phyloP scores from a whole-genome alignment of 2,113 vertebrate genomes.

The Lucifuga dentata region DNA sequence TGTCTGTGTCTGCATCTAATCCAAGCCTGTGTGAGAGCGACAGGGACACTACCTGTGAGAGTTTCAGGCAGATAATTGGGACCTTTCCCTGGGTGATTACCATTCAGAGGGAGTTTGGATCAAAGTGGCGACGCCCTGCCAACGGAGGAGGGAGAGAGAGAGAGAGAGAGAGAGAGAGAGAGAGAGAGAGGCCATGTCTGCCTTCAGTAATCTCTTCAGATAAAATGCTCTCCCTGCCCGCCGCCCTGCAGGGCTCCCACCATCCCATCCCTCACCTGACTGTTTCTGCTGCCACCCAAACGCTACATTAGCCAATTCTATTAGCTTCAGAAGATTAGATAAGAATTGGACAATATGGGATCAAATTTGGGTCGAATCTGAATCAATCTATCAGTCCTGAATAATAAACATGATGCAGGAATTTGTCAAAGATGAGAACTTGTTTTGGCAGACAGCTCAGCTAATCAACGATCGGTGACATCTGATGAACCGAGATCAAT shows the following conservation, averaged over 20 bases:
- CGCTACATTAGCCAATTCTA: conserved; percentile 24
- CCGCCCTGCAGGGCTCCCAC: not conserved
- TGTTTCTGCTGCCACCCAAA: conserved; percentile 39
- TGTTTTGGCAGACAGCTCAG: not conserved
- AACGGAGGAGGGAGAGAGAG: too few species aligned
- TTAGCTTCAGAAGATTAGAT: conserved; percentile 40
- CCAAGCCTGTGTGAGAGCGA: conserved; percentile 25
- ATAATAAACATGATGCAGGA: not conserved
- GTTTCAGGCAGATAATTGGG: conserved; percentile 73
- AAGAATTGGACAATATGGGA: conserved; percentile 23
- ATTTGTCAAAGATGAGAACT: not conserved
- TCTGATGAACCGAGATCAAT: too few species aligned
- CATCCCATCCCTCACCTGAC: conserved; percentile 32
- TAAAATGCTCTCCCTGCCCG: conserved; percentile 32
- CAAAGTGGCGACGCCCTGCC: conserved; percentile 58
- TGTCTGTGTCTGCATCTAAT: conserved; percentile 41
- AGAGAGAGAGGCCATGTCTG: conserved; percentile 53
- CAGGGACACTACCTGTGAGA: conserved; percentile 53
- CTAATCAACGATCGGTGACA: too few species aligned
- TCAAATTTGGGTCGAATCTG: conserved; percentile 20
- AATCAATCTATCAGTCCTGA: conserved; percentile 3
- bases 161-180: too few species aligned
- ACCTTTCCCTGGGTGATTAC: conserved; percentile 77
- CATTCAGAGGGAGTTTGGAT: conserved; percentile 72
- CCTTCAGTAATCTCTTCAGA: conserved; percentile 65